phyloP scores from a whole-genome alignment of 2,797 vertebrate species.

The Peromyscus melanophrys region DNA sequence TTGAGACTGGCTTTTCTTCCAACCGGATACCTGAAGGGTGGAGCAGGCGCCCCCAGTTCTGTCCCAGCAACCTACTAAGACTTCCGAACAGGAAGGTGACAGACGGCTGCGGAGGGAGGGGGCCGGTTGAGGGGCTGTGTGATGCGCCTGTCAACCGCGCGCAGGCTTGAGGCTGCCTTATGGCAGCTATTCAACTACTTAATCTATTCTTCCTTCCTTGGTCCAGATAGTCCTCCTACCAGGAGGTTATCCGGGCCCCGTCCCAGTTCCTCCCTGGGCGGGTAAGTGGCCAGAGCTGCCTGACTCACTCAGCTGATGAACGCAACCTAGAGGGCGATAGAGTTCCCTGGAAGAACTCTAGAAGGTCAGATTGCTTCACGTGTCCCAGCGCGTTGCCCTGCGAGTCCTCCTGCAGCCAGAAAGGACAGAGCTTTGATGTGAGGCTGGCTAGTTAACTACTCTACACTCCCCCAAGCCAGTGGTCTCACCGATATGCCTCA shows the following conservation, averaged over 20 bases:
- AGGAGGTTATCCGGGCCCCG: constrained; percentile 32
- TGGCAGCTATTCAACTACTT: constrained; percentile 57
- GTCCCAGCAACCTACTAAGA: constrained; percentile 86
- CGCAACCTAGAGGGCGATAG: constrained; percentile 80
- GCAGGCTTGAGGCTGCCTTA: constrained; percentile 39
- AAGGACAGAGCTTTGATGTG: neutral
- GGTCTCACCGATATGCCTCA: neutral
- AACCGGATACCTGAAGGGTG: constrained; percentile 88
- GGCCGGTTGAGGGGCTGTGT: neutral
- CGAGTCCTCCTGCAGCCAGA: neutral
- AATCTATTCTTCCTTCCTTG: constrained; percentile 68
- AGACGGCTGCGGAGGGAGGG: constrained; percentile 60
- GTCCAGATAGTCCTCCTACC: constrained; percentile 24
- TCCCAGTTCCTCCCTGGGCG: neutral
- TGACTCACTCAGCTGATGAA: neutral
- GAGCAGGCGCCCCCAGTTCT: constrained; percentile 87
- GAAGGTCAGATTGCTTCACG: fast-evolving
- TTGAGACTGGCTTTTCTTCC: constrained; percentile 86
- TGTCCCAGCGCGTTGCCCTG: neutral
- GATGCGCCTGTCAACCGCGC: constrained; percentile 10
- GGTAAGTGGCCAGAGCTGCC: neutral
- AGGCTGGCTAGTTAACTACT: neutral
- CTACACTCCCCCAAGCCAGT: neutral
- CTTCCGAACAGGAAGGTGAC: constrained; percentile 89
- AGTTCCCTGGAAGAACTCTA: constrained; percentile 57